Conservation (phyloP, 2,888 invertebrate species). For the Nephrocerus scutellatus region DNA sequence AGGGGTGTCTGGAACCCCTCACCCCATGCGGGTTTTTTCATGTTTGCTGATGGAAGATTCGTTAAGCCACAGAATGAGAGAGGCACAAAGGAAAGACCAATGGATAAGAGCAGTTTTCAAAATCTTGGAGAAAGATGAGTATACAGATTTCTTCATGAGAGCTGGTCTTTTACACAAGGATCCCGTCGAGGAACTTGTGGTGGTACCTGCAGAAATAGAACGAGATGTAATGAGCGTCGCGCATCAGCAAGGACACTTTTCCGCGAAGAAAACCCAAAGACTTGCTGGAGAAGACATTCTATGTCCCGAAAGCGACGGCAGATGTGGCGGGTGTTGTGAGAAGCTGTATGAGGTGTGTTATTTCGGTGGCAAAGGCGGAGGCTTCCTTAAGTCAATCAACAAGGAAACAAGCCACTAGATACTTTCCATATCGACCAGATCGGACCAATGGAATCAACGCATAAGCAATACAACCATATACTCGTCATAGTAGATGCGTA, state of each 20-base stretch:
- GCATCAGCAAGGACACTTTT: conserved; percentile 39
- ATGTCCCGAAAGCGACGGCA: no score
- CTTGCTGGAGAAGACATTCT: conserved; percentile 25
- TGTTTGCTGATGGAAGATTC: no score
- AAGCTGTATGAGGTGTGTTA: no score
- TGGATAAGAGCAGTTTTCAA: conserved; percentile 6
- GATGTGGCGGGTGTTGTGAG: no score
- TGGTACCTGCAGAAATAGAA: conserved; percentile 33
- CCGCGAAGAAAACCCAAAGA: conserved; percentile 26
- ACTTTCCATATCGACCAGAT: no score
- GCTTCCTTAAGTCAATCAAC: conserved; percentile 17
- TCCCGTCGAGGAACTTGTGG: conserved; percentile 18
- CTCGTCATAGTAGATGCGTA: no score
- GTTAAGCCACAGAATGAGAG: no score
- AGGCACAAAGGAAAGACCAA: background rate
- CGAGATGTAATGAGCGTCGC: conserved; percentile 32
- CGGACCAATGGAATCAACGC: no score
- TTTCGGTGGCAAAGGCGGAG: conserved; percentile 33
- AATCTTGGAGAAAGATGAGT: conserved; percentile 2
- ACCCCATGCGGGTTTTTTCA: no score
- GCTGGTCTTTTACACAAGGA: conserved; percentile 9
- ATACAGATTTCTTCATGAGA: conserved; percentile 8
- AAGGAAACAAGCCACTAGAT: conserved; percentile 9
- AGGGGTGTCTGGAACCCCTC: no score
- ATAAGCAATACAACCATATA: no score